Evolutionary conservation across 2,797 vertebrate species (phyloP), one percentile per base, ranked within the genome.

Genomic region (Podarcis lilfordi): DNA sequence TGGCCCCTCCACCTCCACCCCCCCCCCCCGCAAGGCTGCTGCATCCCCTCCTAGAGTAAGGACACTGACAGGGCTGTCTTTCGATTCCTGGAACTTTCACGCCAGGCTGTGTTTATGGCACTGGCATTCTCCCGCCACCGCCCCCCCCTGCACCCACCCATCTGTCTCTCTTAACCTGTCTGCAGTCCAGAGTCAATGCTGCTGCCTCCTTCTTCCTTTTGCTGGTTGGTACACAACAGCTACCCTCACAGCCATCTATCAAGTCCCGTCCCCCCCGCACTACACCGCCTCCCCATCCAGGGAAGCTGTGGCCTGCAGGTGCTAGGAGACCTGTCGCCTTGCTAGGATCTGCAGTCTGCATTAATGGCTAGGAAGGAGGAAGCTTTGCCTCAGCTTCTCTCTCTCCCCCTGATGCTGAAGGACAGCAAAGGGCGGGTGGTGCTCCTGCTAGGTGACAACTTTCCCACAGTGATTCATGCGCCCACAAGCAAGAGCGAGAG

Each of bases 361-460:
- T 10, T 13, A 29, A 10, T 13, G 45, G 80, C 74, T 17, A 3
- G 37, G 68, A 27, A 85, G 25, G 23, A 50, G 35, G 55, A 21
- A 5, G 40, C 50, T 7, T 6, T 1, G 17, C 43, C 25, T 59
- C 19, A 19, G 61, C 7, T 29, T 15, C 5, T 9, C 66, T 21
- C 5, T 9, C 8, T 21, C 21, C 27, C 23, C 27, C 74, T 5
- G 45, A 23, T 50, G 75, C 86, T 91, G 91, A 95, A 93, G 94
- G 94, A 92, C 95, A 90, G 90, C 88, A 87, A 95, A 95, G 93
- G 95, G 88, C 89, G 72, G 50, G 50, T 2, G 1, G 85, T 91
- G 43, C 90, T 81, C 68, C 89, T 91, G 91, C 89, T 27, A 29
- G 64, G 40, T 66, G 77, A 61, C 17, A 25, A 35, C 3, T 21